These are phyloP conservation scores for Autographa pulchrina DNA, from an alignment of 2,888 invertebrate species.

Conservation along the genomic window DNA sequence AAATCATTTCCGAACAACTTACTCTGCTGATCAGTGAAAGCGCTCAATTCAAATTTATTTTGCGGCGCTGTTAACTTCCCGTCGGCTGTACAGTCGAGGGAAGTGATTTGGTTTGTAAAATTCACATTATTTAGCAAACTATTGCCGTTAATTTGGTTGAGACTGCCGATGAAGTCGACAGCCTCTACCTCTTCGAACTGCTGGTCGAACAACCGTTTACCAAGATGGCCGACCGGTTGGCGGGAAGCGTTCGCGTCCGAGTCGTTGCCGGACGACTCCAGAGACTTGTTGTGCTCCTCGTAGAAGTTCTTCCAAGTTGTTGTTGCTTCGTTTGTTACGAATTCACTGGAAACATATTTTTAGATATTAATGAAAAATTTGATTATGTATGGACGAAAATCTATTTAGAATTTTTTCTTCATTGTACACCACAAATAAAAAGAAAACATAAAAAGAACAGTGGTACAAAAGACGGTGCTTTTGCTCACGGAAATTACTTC, in stretches of 20 bases:
- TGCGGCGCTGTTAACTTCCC: slow-evolving; percentile 67
- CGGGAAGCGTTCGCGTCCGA: slow-evolving; percentile 65
- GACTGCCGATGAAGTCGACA: slow-evolving; percentile 66
- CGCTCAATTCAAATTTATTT: slow-evolving; percentile 76
- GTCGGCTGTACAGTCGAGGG: slow-evolving; percentile 71
- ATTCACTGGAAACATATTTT: slow-evolving; percentile 73
- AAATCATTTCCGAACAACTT: slow-evolving; percentile 77
- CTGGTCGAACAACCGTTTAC: slow-evolving; percentile 77
- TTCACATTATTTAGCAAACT: slow-evolving; percentile 71
- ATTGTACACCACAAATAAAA: too few species aligned
- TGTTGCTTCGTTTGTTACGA: slow-evolving; percentile 82
- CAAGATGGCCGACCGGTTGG: slow-evolving; percentile 74
- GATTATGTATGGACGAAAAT: too few species aligned
- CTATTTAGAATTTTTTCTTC: too few species aligned
- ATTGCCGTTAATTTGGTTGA: slow-evolving; percentile 58
- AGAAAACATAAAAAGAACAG: too few species aligned
- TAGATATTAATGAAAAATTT: slow-evolving; percentile 5
- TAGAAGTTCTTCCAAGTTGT: slow-evolving; percentile 86
- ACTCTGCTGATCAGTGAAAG: slow-evolving; percentile 75
- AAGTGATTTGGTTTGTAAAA: slow-evolving; percentile 70
- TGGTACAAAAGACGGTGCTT: too few species aligned
- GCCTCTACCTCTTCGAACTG: slow-evolving; percentile 81
- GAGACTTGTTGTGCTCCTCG: slow-evolving; percentile 82
- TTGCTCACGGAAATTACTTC: too few species aligned
- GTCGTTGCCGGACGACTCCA: slow-evolving; percentile 81